phyloP scores from a whole-genome alignment of 2,888 invertebrate genomes.

The Temnothorax unifasciatus region DNA sequence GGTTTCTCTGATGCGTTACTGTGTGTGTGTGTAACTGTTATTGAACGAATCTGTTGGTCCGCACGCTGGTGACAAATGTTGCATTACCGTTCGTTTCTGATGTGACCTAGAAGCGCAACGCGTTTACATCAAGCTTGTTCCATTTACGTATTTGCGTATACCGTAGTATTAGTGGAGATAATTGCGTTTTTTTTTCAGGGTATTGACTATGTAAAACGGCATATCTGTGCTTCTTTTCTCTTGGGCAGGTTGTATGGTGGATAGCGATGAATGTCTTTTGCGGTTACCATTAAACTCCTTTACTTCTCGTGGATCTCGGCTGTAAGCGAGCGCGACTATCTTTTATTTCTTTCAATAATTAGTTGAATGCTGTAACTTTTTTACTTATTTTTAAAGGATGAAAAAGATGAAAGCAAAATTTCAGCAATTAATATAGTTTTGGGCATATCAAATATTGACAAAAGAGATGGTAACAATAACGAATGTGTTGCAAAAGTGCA shows the following conservation, averaged over 20 bases:
- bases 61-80: constrained; percentile 62
- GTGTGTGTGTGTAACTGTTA: background rate
- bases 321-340: constrained; percentile 58
- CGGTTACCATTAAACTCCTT: constrained; percentile 49
- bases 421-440: background rate
- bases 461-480: background rate
- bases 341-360: background rate
- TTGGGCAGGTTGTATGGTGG: constrained; percentile 55
- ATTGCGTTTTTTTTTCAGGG: constrained; percentile 68
- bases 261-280: constrained; percentile 53
- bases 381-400: background rate
- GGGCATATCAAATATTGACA: background rate
- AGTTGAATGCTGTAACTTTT: background rate
- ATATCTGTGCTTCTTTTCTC: constrained; percentile 55
- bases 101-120: constrained; percentile 43
- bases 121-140: constrained; percentile 61
- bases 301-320: constrained; percentile 32
- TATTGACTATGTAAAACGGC: constrained; percentile 45
- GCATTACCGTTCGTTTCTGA: constrained; percentile 58
- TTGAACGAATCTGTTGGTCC: constrained; percentile 26
- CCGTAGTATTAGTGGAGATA: constrained; percentile 60
- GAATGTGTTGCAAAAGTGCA: constrained; percentile 2
- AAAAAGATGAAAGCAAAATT: background rate
- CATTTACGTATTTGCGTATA: constrained; percentile 49
- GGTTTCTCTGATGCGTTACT: constrained; percentile 21